Evolutionary conservation across 2,113 vertebrate genomes (phyloP).

Genomic region (Vulpes vulpes): DNA sequence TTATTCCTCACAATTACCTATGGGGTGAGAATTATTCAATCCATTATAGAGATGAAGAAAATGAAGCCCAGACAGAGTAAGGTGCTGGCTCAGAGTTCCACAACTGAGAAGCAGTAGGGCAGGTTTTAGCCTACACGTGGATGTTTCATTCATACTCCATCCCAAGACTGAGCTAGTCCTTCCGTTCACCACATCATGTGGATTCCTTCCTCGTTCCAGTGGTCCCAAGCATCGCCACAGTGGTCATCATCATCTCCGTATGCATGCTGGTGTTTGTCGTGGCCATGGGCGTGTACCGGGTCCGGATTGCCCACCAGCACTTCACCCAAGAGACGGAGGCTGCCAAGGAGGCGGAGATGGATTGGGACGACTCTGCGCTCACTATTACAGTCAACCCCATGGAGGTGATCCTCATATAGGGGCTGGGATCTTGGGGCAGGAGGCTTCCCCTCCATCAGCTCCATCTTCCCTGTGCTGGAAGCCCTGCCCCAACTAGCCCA

Average conservation of each 20-base stretch:
- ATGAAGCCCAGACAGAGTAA: background rate
- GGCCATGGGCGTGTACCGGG: constrained; percentile 93
- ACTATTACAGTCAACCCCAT: constrained; percentile 98
- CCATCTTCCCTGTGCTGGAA: background rate
- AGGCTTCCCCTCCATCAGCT: background rate
- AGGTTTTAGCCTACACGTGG: background rate
- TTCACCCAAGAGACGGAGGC: constrained; percentile 87
- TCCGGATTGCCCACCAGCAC: constrained; percentile 91
- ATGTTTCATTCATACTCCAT: background rate
- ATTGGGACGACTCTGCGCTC: constrained; percentile 95
- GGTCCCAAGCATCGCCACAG: constrained; percentile 92
- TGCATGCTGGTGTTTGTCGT: constrained; percentile 92
- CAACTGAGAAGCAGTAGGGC: background rate
- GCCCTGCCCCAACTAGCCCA: background rate
- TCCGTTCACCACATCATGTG: background rate
- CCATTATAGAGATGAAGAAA: background rate
- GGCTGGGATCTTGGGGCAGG: background rate
- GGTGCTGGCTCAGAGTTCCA: background rate
- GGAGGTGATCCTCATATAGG: constrained; percentile 89
- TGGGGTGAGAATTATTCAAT: background rate
- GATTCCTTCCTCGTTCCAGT: constrained; percentile 85
- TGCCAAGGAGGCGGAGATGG: constrained; percentile 90
- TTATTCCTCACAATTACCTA: background rate
- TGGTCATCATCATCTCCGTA: constrained; percentile 93
- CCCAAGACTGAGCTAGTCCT: background rate